Conservation (phyloP, 2,888 invertebrate species). For the Apotomis capreana region DNA sequence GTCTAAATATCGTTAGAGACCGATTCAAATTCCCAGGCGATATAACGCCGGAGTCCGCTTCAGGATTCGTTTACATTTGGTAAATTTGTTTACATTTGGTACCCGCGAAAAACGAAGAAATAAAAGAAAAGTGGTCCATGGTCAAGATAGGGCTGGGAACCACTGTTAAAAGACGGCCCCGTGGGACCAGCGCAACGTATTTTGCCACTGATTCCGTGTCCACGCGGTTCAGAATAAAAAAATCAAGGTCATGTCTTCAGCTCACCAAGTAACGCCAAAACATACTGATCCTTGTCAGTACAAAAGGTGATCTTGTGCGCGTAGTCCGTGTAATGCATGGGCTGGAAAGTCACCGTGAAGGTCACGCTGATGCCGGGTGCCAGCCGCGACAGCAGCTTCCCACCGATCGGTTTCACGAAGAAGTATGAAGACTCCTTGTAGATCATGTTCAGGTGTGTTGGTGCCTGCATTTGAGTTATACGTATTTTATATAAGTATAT, state of each 20-base stretch:
- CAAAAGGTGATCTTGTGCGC: constrained; percentile 78
- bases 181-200: too few relatives aligned
- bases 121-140: too few relatives aligned
- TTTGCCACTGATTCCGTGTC: too few relatives aligned
- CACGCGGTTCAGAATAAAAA: not conserved
- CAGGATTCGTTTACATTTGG: too few relatives aligned
- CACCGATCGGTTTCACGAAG: constrained; percentile 71
- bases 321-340: constrained; percentile 82
- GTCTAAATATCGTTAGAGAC: too few relatives aligned
- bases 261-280: constrained; percentile 85
- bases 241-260: not conserved
- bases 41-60: too few relatives aligned
- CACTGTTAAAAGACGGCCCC: too few relatives aligned
- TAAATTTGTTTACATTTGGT: too few relatives aligned
- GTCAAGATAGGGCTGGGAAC: too few relatives aligned
- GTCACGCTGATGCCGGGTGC: constrained; percentile 87
- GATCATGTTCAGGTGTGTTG: constrained; percentile 77
- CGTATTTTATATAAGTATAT: not conserved
- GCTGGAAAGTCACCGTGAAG: constrained; percentile 85
- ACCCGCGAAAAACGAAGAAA: too few relatives aligned
- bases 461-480: constrained; percentile 61
- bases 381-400: constrained; percentile 79
- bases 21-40: too few relatives aligned
- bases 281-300: constrained; percentile 80
- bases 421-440: constrained; percentile 80